Conservation (phyloP, 2,113 vertebrate genomes). For the Rhombomys opimus region DNA sequence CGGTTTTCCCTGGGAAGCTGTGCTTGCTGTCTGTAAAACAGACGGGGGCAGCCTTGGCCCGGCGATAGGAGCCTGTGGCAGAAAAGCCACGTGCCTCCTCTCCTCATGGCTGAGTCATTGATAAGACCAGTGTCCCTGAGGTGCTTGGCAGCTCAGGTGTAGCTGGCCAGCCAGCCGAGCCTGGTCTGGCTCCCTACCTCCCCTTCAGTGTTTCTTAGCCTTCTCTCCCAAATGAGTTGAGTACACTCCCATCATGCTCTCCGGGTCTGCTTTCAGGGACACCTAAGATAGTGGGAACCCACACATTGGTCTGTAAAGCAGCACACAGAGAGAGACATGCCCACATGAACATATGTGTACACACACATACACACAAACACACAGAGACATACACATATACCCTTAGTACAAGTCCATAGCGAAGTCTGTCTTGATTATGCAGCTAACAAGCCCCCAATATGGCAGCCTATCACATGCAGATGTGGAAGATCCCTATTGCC, state of each 20-base stretch:
- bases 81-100: neutral
- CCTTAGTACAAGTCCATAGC: neutral
- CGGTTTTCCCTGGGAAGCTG: neutral
- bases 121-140: neutral
- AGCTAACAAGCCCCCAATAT: neutral
- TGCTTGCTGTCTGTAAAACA: neutral
- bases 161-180: neutral
- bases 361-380: neutral
- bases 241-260: neutral
- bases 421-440: neutral
- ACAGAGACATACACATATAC: too few species aligned
- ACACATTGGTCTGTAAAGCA: rapidly evolving
- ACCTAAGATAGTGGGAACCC: neutral
- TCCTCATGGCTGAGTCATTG: neutral
- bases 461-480: neutral
- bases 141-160: neutral
- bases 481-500: neutral
- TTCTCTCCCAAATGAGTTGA: neutral
- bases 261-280: neutral
- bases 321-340: neutral
- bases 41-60: neutral
- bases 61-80: rapidly evolving
- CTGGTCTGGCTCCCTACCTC: neutral
- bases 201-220: neutral
- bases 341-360: neutral